These are phyloP conservation scores for Martes martes DNA, from an alignment of 2,113 vertebrate genomes.

Conservation along the genomic window DNA sequence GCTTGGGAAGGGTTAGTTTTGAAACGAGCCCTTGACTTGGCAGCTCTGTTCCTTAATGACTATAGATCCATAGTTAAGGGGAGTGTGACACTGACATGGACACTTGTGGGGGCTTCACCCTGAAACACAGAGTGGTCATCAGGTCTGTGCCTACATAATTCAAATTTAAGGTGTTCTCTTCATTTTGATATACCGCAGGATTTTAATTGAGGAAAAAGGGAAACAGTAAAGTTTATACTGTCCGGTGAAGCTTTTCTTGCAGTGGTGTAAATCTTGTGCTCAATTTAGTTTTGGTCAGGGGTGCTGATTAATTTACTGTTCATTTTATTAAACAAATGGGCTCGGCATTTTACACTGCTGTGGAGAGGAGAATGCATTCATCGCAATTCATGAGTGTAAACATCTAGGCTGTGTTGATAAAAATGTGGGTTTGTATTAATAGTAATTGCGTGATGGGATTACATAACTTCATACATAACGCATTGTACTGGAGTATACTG, in stretches of 20 bases:
- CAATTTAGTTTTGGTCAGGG: background rate
- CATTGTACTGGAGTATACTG: background rate
- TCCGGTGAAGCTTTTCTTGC: background rate
- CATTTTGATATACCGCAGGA: background rate
- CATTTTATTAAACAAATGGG: background rate
- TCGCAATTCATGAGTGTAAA: background rate
- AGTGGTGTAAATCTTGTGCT: background rate
- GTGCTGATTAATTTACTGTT: background rate
- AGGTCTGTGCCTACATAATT: background rate
- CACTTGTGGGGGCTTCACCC: background rate
- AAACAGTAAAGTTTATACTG: background rate
- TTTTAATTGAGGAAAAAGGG: background rate
- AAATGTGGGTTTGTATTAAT: background rate
- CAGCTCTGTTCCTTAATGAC: rapidly evolving
- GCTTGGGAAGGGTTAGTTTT: background rate
- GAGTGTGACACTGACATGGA: background rate
- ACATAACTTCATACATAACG: background rate
- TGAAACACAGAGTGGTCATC: background rate
- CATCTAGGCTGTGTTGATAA: background rate
- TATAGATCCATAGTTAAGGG: background rate
- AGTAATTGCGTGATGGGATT: background rate
- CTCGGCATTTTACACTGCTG: background rate
- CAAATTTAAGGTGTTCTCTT: background rate
- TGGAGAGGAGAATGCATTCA: background rate
- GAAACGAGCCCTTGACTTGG: background rate